Conservation (phyloP, 2,113 vertebrate species). For the Sylvicapra grimmia region DNA sequence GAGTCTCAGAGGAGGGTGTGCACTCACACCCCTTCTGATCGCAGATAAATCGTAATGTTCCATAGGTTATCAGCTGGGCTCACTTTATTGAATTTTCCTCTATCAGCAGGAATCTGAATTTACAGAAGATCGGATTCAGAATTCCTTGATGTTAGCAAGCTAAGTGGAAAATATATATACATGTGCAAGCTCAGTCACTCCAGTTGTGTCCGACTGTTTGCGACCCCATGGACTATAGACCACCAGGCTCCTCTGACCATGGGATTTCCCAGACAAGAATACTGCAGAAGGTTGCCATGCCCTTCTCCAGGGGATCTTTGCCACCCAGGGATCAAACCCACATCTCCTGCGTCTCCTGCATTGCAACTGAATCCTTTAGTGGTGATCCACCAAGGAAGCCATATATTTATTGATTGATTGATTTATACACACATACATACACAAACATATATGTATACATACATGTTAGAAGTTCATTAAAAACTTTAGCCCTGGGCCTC, state of each 20-base stretch:
- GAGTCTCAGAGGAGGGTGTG: background rate
- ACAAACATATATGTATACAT: background rate
- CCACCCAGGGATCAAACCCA: background rate
- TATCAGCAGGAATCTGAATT: constrained; percentile 20
- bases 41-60: background rate
- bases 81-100: background rate
- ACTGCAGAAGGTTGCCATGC: too few species aligned
- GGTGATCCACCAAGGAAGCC: background rate
- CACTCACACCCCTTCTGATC: background rate
- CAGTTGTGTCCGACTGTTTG: background rate
- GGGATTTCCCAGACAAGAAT: background rate
- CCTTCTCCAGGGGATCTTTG: background rate
- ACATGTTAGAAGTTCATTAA: background rate
- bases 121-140: background rate
- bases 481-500: background rate
- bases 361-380: background rate
- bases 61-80: background rate
- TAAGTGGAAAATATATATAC: background rate
- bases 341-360: background rate
- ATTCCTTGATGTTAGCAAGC: background rate
- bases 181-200: background rate
- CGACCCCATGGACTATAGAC: background rate
- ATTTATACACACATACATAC: background rate
- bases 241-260: background rate
- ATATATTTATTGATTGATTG: background rate